A percentile compares a stretch with the other conserved stretches of the same genome.
Evolutionary conservation across 2,888 invertebrate species (phyloP).

Genomic region (Eledona agricola): DNA sequence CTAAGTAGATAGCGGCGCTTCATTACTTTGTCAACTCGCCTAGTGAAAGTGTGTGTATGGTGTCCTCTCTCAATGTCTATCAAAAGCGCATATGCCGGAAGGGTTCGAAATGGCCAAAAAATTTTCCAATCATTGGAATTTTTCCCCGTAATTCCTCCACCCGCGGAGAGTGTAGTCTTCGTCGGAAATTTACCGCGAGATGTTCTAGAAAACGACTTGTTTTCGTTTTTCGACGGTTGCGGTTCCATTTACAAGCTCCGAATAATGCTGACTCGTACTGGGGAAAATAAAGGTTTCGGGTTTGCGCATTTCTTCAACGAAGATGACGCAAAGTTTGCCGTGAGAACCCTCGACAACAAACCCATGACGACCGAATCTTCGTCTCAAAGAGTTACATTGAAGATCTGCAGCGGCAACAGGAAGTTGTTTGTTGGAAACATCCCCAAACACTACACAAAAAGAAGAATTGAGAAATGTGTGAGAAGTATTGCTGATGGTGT

Average conservation of each 20-base stretch:
- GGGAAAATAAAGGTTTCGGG: constrained; percentile 79
- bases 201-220: constrained; percentile 78
- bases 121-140: too few relatives aligned
- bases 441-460: constrained; percentile 66
- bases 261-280: constrained; percentile 83
- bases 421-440: constrained; percentile 53
- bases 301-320: constrained; percentile 72
- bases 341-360: constrained; percentile 71
- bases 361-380: constrained; percentile 71
- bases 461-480: constrained; percentile 72
- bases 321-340: constrained; percentile 70
- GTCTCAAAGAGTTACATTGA: constrained; percentile 71
- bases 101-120: too few relatives aligned
- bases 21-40: too few relatives aligned
- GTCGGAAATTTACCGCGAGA: constrained; percentile 80
- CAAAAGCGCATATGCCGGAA: too few relatives aligned
- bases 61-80: too few relatives aligned
- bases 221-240: constrained; percentile 72
- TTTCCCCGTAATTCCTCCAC: constrained; percentile 63
- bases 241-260: constrained; percentile 78
- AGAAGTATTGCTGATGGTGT: constrained; percentile 61
- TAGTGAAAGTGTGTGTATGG: too few relatives aligned
- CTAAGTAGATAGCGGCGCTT: too few relatives aligned
- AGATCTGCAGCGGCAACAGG: constrained; percentile 71
- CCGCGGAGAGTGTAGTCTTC: constrained; percentile 77